Conservation (phyloP, 2,797 vertebrate genomes). For the Geotrypetes seraphini region DNA sequence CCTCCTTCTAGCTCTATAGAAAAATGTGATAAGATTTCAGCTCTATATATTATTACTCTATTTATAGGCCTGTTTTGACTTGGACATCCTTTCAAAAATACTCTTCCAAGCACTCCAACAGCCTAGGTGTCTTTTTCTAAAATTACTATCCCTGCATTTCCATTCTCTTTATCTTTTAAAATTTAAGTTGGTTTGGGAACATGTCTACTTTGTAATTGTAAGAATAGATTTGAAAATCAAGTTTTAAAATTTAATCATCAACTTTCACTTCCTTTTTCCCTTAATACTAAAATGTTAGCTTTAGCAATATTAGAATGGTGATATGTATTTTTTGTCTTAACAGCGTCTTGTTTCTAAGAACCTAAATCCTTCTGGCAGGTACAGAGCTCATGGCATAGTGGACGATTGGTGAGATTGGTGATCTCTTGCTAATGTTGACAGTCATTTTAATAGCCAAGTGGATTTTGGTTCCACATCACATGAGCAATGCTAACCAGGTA, state of each 20-base stretch:
- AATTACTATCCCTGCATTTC: no score
- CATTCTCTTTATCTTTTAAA: not conserved
- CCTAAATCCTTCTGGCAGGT: not conserved
- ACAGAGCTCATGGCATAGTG: not conserved
- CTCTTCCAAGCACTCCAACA: no score
- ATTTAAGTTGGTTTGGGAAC: not conserved
- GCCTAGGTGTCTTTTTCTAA: no score
- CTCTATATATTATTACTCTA: no score
- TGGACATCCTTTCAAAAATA: no score
- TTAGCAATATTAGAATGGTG: not conserved
- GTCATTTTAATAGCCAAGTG: not conserved
- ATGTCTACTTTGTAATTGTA: no score
- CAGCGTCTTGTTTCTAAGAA: not conserved
- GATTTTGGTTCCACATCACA: not conserved
- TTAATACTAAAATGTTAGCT: not conserved
- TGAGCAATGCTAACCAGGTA: not conserved
- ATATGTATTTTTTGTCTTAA: not conserved
- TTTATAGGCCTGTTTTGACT: no score
- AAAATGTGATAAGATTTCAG: no score
- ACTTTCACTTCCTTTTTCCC: not conserved
- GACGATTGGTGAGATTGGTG: not conserved
- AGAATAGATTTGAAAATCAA: no score
- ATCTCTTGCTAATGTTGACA: not conserved
- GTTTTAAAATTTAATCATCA: no score
- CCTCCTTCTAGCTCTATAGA: no score